These are phyloP conservation scores for Erpetoichthys calabaricus DNA, from an alignment of 2,797 vertebrate genomes.

Conservation along the genomic window DNA sequence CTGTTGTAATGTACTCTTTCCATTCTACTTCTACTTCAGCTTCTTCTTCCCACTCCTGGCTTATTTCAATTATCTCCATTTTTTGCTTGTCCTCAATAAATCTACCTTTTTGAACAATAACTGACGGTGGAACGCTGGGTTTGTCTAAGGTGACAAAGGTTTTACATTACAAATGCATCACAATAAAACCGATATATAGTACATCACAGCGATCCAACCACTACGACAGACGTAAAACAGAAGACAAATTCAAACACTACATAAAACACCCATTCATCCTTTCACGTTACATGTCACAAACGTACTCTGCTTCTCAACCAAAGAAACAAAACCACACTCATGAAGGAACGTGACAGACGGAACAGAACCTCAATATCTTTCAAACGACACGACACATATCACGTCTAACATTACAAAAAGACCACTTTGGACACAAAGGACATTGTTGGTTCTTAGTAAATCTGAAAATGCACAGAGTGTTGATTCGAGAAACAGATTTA, in stretches of 20 bases:
- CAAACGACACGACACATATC: slow-evolving; percentile 10
- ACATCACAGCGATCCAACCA: slow-evolving; percentile 3
- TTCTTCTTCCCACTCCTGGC: slow-evolving; percentile 36
- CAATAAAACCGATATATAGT: slow-evolving; percentile 19
- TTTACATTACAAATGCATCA: slow-evolving; percentile 35
- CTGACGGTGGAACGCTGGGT: slow-evolving; percentile 30
- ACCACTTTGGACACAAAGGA: neutral
- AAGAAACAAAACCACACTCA: no score
- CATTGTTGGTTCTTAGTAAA: neutral
- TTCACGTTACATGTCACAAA: no score
- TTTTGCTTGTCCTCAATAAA: slow-evolving; percentile 46
- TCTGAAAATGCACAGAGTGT: neutral
- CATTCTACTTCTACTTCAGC: slow-evolving; percentile 24
- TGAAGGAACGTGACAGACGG: no score
- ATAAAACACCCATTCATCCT: neutral
- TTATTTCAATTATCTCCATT: slow-evolving; percentile 40
- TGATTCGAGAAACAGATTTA: neutral
- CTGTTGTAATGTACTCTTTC: slow-evolving; percentile 5
- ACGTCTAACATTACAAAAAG: slow-evolving; percentile 4
- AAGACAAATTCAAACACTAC: slow-evolving; percentile 9
- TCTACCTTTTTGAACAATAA: slow-evolving; percentile 54
- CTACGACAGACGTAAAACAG: neutral
- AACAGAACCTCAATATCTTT: neutral
- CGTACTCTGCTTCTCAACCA: no score
- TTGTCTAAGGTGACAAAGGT: slow-evolving; percentile 57